Conservation (phyloP, 1,140 invertebrate genomes). For the Drosophila sucinea region DNA sequence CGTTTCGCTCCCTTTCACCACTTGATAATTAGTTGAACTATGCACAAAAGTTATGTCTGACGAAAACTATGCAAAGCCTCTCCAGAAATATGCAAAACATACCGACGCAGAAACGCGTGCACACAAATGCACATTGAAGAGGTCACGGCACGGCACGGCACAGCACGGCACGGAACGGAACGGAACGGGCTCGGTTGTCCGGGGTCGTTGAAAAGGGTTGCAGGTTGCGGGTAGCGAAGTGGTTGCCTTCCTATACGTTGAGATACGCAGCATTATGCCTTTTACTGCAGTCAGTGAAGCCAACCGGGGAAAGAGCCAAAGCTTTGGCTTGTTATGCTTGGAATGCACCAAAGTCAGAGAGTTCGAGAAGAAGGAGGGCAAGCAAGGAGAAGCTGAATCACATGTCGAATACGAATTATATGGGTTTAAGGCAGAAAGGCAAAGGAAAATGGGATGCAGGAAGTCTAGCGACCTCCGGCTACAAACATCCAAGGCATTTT, state of each 20-base stretch:
- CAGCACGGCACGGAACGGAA: neutral
- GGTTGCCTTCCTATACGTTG: neutral
- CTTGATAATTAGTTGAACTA: slow-evolving; percentile 44
- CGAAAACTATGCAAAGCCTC: slow-evolving; percentile 40
- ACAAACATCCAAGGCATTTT: slow-evolving; percentile 13
- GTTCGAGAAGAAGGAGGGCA: neutral
- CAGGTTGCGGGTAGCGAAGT: neutral
- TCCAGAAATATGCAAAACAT: slow-evolving; percentile 43
- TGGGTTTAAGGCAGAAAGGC: neutral
- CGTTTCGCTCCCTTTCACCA: slow-evolving; percentile 1
- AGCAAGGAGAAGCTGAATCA: slow-evolving; percentile 6
- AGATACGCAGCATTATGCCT: slow-evolving; percentile 21
- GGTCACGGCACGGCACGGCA: neutral
- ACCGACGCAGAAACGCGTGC: slow-evolving; percentile 18
- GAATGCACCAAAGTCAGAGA: slow-evolving; percentile 24
- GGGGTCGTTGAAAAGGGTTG: neutral
- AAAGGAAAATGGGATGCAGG: neutral
- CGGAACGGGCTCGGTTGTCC: neutral
- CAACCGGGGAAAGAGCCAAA: neutral
- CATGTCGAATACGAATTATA: slow-evolving; percentile 54
- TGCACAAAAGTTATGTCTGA: slow-evolving; percentile 35
- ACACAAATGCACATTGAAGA: slow-evolving; percentile 25
- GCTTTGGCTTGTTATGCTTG: slow-evolving; percentile 32
- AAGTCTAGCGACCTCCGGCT: neutral
- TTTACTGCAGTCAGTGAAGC: slow-evolving; percentile 7